Evolutionary conservation across 2,797 vertebrate genomes (phyloP).

Genomic region (Oceanodroma leucorhoa): DNA sequence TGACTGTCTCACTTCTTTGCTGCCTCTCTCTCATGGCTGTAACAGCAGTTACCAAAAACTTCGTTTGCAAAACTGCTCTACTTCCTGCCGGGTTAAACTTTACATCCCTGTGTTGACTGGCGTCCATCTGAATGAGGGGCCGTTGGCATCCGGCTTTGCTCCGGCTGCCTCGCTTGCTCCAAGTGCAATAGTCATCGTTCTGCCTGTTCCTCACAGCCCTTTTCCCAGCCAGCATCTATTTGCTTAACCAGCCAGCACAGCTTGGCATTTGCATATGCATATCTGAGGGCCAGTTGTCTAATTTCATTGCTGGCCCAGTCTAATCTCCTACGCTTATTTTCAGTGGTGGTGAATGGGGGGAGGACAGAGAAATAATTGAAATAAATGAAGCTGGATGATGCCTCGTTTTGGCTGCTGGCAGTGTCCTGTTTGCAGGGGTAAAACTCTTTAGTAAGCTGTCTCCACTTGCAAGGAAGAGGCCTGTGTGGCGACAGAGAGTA

Average conservation of each 20-base stretch:
- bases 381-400: background rate
- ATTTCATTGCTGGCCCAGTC: background rate
- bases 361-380: background rate
- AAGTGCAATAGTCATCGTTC: rapidly evolving
- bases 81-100: background rate
- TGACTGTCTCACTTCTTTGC: background rate
- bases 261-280: background rate
- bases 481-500: background rate
- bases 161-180: rapidly evolving
- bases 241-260: background rate
- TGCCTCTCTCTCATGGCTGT: background rate
- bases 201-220: background rate
- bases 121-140: background rate
- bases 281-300: background rate
- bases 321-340: background rate
- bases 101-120: background rate
- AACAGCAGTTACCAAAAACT: background rate
- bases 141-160: rapidly evolving
- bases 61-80: background rate
- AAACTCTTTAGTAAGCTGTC: background rate
- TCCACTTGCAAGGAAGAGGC: background rate
- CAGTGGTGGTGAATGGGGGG: background rate
- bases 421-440: background rate
- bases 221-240: background rate
- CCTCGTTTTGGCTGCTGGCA: background rate